These are phyloP conservation scores for Tokudaia muenninki DNA, from an alignment of 2,797 vertebrate species.

Conservation along the genomic window DNA sequence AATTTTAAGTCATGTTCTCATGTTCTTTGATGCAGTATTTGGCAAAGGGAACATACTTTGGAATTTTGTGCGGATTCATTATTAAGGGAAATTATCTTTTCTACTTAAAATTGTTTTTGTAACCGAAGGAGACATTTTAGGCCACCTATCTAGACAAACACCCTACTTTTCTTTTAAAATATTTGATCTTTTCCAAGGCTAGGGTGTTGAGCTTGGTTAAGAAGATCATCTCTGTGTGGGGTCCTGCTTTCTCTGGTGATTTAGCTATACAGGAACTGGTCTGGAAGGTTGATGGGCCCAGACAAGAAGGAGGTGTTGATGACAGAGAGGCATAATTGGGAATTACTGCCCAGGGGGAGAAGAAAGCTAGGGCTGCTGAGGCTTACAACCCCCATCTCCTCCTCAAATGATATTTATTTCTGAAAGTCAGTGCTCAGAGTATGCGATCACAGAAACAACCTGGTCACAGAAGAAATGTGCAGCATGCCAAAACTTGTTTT, in stretches of 20 bases:
- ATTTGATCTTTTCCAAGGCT: background rate
- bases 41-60: background rate
- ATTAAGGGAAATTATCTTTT: slow-evolving; percentile 46
- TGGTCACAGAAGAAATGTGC: background rate
- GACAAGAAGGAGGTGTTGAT: slow-evolving; percentile 64
- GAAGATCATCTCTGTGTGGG: slow-evolving; percentile 57
- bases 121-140: background rate
- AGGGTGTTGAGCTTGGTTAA: background rate
- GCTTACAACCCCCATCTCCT: background rate
- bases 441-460: slow-evolving; percentile 27
- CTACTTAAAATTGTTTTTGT: slow-evolving; percentile 41
- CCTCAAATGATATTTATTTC: slow-evolving; percentile 55
- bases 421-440: slow-evolving; percentile 55
- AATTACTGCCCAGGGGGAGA: slow-evolving; percentile 57
- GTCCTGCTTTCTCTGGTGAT: slow-evolving; percentile 49
- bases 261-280: background rate
- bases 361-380: slow-evolving; percentile 43
- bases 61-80: slow-evolving; percentile 43
- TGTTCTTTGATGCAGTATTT: background rate
- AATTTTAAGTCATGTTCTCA: background rate
- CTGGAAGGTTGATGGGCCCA: slow-evolving; percentile 34
- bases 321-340: slow-evolving; percentile 26
- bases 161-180: background rate
- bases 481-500: slow-evolving; percentile 32
- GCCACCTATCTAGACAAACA: slow-evolving; percentile 30